A percentile compares a stretch with the other conserved stretches of the same genome.
phyloP scores from a whole-genome alignment of 64 coral and sea anemone genomes.

The Montipora efflorescens region DNA sequence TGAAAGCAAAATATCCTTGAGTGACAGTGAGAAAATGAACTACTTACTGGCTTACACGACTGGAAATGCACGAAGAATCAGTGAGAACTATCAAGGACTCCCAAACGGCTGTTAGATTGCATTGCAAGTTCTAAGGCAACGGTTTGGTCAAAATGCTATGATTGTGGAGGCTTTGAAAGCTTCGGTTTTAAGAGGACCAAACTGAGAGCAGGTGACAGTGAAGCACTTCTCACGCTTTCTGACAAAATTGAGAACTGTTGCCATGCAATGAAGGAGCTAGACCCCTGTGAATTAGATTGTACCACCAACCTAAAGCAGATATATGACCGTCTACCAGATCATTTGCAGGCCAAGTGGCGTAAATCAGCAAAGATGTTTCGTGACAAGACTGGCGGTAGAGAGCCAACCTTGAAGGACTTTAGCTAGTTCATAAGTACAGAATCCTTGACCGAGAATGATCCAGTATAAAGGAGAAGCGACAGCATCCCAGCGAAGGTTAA shows the following conservation, averaged over 20 bases:
- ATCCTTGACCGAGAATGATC: slow-evolving; percentile 60
- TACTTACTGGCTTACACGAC: not conserved
- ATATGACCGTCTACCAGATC: too few relatives aligned
- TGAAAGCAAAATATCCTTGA: slow-evolving; percentile 59
- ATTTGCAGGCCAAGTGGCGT: too few relatives aligned
- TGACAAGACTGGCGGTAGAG: slow-evolving; percentile 10
- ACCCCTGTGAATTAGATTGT: slow-evolving; percentile 61
- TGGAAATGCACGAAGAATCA: slow-evolving; percentile 49
- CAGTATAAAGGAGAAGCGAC: slow-evolving; percentile 22
- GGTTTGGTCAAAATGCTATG: too few relatives aligned
- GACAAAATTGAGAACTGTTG: slow-evolving; percentile 5
- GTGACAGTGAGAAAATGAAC: slow-evolving; percentile 4
- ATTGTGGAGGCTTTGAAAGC: too few relatives aligned
- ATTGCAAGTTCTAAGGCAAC: too few relatives aligned
- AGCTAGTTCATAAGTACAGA: slow-evolving; percentile 40
- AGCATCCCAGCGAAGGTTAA: not conserved
- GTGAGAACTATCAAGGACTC: slow-evolving; percentile 52
- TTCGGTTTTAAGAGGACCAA: too few relatives aligned
- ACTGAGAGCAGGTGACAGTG: too few relatives aligned
- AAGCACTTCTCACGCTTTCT: too few relatives aligned
- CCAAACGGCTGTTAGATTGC: slow-evolving; percentile 55
- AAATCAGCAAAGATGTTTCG: not conserved
- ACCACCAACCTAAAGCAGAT: slow-evolving; percentile 42
- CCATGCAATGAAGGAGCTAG: slow-evolving; percentile 29
- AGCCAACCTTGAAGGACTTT: slow-evolving; percentile 10